phyloP scores from a whole-genome alignment of 2,797 vertebrate species.

The Acomys russatus region DNA sequence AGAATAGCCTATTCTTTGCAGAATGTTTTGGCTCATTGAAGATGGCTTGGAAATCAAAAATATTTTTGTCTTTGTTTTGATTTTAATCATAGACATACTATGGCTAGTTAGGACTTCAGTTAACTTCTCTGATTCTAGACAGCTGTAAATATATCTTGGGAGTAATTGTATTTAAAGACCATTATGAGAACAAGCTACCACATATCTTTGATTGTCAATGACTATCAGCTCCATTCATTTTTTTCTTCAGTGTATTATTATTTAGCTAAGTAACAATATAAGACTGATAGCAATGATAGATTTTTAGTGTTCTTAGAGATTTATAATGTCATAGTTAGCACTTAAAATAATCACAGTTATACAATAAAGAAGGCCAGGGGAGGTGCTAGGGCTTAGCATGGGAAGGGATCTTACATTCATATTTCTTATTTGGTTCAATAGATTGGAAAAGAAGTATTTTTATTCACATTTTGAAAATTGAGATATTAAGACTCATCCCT shows the following conservation, averaged over 20 bases:
- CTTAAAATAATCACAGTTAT: constrained; percentile 5
- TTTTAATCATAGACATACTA: not conserved
- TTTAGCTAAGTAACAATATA: constrained; percentile 39
- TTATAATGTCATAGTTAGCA: constrained; percentile 8
- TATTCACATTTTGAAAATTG: constrained; percentile 41
- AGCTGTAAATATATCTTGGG: not conserved
- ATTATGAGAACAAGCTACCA: not conserved
- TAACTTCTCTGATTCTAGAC: constrained; percentile 39
- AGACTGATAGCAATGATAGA: not conserved
- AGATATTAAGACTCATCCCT: not conserved
- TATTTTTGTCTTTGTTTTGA: not conserved
- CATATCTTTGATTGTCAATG: not conserved
- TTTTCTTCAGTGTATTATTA: constrained; percentile 26
- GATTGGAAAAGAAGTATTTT: constrained; percentile 34
- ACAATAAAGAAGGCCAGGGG: not conserved
- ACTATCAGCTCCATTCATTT: constrained; percentile 10
- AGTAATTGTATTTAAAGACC: constrained; percentile 36
- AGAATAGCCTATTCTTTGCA: constrained; percentile 28
- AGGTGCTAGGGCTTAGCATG: not conserved
- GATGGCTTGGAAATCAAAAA: not conserved
- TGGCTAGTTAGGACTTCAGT: not conserved
- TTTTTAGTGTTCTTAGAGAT: not conserved
- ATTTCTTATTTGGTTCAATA: constrained; percentile 19
- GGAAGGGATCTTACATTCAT: not conserved
- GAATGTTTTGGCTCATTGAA: not conserved